Evolutionary conservation across 2,113 vertebrate genomes (phyloP), one percentile per base, ranked within the genome.

Genomic region (Channa argus): DNA sequence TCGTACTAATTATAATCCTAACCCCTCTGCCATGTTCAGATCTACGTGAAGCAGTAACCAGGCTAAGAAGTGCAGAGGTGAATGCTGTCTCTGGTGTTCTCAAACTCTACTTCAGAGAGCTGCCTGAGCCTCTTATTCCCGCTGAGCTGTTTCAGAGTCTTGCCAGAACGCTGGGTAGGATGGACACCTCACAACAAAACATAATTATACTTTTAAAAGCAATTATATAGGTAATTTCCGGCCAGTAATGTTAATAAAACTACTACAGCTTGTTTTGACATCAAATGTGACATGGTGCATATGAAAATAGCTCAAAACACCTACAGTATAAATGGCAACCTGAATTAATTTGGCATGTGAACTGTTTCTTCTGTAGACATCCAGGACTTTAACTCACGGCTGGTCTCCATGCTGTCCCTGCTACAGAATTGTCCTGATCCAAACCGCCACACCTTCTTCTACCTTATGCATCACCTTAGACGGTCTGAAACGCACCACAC

Each of bases 51-150:
- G 94, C 94, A 0, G 75, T 94, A 0, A 79, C 77, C 12, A 83
- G 75, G 13, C 70, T 95, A 82, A 92, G 92, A 53, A 77, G 51
- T 1, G 71, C 82, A 0, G 94, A 95, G 5, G 88, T 95, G 44
- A 92, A 95, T 39, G 82, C 71, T 0, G 94, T 94, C 11, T 91
- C 92, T 3, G 91, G 94, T 0, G 85, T 93, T 0, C 89, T 95
- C 43, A 95, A 95, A 49, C 90, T 94, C 0, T 95, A 92, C 84
- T 90, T 95, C 54, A 91, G 94, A 69, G 93, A 94, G 39, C 88
- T 95, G 11, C 94, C 94, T 0, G 90, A 94, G 52, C 78, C 94
- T 2, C 89, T 95, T 0, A 70, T 95, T n/a, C 94, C 94, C 8
- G 5, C 86, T 0, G 85, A 88, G 39, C 62, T 88, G 65, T 94